Base-by-base conservation (phyloP, 2,113 vertebrate genomes). In the Sardina pilchardus region DNA sequence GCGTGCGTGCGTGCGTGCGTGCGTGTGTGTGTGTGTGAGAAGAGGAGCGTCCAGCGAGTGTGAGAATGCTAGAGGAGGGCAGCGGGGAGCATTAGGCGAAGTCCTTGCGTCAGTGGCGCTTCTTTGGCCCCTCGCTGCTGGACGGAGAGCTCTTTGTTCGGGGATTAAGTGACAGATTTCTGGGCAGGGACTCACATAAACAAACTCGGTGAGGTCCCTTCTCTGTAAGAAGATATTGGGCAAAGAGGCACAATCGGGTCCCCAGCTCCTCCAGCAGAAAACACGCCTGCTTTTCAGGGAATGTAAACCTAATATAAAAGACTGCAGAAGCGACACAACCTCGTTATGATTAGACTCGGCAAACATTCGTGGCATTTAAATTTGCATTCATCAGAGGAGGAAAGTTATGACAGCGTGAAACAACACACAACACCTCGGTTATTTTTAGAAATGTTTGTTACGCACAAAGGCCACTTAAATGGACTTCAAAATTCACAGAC, bases 201-300 rank as follows among this genome's bases (percentile, higher is more conserved):
- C 90, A 88, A 89, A 89, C 84, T 43, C 83, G 24, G 85, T 88
- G 88, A 89, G 91, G 88, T 92, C 85, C 84, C 39, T 24, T 44
- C 81, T 83, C 81, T 85, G 83, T 85, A 85, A 83, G 85, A 83
- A 75, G 71, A 75, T 75, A 75, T 75, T 53, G 87, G 86, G 67
- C 85, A 85, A 84, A 85, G 89, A 82, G 86, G 85, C 87, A 82
- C 26, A 30, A 16, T 71, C 63, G 85, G 82, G 50, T 83, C 82
- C 81, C 80, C 81, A 83, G 75, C 56, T 81, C 85, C 86, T 85
- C 63, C 89, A 86, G 67, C 26, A 84, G 88, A 88, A 75, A 34
- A 12, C 26, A 2, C 75, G 83, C 82, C 39, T 48, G 71, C 87
- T 86, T 71, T 59, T 84, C 87, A 88, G 83, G 36, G 30, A 75